A percentile compares a stretch with the other conserved stretches of the same genome.
These are phyloP conservation scores for Parazoanthus darwini DNA, from an alignment of 92 coral and sea anemone genomes.

Conservation along the genomic window DNA sequence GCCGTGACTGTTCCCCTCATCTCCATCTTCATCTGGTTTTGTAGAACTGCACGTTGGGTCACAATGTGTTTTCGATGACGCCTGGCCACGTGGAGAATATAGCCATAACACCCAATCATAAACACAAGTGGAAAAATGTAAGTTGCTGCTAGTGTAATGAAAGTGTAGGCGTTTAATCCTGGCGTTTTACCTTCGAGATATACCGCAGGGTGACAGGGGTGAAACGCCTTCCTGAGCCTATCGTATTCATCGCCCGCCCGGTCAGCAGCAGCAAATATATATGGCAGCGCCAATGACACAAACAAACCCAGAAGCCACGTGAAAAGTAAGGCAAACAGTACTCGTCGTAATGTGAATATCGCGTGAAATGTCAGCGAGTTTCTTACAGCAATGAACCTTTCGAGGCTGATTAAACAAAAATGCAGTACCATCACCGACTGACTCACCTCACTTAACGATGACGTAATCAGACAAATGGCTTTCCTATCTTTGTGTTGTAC, in stretches of 20 bases:
- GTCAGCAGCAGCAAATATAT: not conserved
- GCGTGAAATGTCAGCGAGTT: slow-evolving; percentile 22
- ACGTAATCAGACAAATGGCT: not conserved
- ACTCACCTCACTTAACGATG: slow-evolving; percentile 11
- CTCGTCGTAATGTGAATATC: slow-evolving; percentile 22
- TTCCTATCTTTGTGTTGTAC: not conserved
- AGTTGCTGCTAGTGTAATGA: not conserved
- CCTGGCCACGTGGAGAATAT: slow-evolving; percentile 25
- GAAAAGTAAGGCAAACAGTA: not conserved
- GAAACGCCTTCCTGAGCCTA: slow-evolving; percentile 4
- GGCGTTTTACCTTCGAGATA: not conserved
- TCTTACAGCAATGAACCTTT: slow-evolving; percentile 15
- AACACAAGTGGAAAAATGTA: slow-evolving; percentile 13
- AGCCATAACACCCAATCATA: slow-evolving; percentile 30
- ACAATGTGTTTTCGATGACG: slow-evolving; percentile 14
- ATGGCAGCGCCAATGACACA: slow-evolving; percentile 6
- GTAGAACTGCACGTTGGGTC: not conserved
- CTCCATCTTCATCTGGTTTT: not conserved
- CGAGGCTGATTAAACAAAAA: slow-evolving; percentile 33
- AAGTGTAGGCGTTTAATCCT: slow-evolving; percentile 1
- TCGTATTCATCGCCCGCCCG: not conserved
- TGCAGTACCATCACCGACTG: slow-evolving; percentile 21
- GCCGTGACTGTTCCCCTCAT: slow-evolving; percentile 25
- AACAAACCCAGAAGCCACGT: slow-evolving; percentile 13
- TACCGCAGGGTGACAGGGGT: not conserved